Evolutionary conservation across 2,113 vertebrate genomes (phyloP).

Genomic region (Nesoenas mayeri): DNA sequence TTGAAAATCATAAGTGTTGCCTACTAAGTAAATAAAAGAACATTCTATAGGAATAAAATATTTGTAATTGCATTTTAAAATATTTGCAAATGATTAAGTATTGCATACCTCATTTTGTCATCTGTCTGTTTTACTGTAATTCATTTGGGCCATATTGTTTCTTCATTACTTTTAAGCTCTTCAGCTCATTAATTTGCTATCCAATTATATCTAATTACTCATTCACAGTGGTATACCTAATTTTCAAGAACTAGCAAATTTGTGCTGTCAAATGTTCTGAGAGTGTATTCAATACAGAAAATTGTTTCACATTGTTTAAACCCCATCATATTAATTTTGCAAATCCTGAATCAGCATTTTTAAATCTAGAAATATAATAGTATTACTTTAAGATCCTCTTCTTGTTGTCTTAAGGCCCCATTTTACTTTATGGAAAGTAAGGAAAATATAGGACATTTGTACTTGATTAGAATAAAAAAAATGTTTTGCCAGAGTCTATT

Average conservation of each 20-base stretch:
- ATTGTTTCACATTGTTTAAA: not conserved
- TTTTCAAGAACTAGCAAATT: slow-evolving; percentile 7
- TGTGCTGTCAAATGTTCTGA: not conserved
- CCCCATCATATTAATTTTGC: not conserved
- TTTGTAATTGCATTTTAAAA: not conserved
- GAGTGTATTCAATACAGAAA: not conserved
- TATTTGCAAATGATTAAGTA: not conserved
- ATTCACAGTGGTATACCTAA: not conserved
- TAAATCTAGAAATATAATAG: not conserved
- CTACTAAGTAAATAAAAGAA: not conserved
- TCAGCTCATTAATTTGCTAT: slow-evolving; percentile 19
- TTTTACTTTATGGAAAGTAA: not conserved
- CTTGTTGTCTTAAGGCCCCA: not conserved
- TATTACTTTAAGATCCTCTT: not conserved
- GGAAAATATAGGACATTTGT: not conserved
- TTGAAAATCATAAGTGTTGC: not conserved
- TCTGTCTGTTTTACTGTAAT: not conserved
- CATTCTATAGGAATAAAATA: not conserved
- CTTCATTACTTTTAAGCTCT: not conserved
- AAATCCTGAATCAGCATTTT: not conserved
- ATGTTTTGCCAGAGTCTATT: not conserved
- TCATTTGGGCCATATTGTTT: not conserved
- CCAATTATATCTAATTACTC: not conserved
- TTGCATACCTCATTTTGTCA: not conserved
- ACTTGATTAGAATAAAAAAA: not conserved